Evolutionary conservation across 2,113 vertebrate genomes (phyloP).

Genomic region (Eonycteris spelaea): DNA sequence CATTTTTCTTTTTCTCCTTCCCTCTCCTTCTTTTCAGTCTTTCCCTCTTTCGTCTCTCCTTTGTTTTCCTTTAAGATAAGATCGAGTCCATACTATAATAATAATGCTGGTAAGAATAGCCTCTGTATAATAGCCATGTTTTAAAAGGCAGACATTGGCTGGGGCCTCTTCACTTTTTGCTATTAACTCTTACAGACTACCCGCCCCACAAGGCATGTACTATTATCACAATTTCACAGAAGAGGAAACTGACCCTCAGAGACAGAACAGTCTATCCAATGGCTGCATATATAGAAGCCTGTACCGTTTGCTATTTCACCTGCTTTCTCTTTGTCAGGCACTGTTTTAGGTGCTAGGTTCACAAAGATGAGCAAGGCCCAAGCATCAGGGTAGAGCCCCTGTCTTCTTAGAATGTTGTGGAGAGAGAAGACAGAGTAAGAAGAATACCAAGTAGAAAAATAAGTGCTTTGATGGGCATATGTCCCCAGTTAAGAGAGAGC

Average conservation of each 20-base stretch:
- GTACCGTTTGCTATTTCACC: neutral
- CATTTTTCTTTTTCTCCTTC: neutral
- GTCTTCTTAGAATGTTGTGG: neutral
- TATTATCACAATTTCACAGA: neutral
- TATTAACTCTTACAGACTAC: neutral
- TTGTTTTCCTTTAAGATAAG: neutral
- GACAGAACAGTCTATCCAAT: neutral
- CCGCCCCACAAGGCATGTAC: neutral
- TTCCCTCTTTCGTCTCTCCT: neutral
- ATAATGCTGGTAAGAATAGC: neutral
- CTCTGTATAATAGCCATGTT: neutral
- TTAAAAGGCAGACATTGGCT: neutral
- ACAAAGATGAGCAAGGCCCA: neutral
- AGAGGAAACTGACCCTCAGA: neutral
- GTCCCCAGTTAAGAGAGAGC: neutral
- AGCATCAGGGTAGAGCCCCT: neutral
- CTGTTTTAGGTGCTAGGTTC: no score
- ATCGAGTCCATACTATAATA: neutral
- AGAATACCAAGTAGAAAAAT: neutral
- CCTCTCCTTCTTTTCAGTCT: neutral
- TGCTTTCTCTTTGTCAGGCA: neutral
- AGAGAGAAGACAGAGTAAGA: neutral
- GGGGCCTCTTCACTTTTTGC: neutral
- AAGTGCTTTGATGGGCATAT: neutral
- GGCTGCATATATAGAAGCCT: neutral